These are phyloP conservation scores for Lichenostomus cassidix DNA, from an alignment of 2,113 vertebrate genomes.

Conservation along the genomic window DNA sequence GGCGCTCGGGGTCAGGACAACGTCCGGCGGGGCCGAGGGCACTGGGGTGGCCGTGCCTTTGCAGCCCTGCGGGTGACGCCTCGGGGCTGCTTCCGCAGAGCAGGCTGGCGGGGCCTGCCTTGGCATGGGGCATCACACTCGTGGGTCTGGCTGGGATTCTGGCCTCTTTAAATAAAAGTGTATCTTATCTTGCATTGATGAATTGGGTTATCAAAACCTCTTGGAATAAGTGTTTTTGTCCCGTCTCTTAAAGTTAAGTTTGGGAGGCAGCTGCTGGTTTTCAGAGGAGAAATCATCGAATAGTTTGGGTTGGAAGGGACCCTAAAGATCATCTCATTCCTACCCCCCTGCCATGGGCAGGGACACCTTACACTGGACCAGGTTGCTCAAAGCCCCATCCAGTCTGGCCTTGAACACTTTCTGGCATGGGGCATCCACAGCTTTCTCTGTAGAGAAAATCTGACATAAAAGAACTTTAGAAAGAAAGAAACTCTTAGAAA, in stretches of 20 bases:
- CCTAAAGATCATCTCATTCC: background rate
- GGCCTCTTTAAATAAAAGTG: background rate
- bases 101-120: background rate
- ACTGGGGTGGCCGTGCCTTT: background rate
- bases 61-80: background rate
- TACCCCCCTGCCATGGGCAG: background rate
- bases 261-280: background rate
- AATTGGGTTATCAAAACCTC: background rate
- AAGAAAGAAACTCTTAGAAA: background rate
- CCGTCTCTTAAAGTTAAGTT: background rate
- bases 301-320: background rate
- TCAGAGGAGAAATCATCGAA: background rate
- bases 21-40: background rate
- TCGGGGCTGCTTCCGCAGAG: background rate
- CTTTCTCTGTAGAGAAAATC: background rate
- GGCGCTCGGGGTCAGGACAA: background rate
- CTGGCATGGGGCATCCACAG: background rate
- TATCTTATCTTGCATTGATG: background rate
- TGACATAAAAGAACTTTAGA: accelerated
- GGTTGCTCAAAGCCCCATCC: background rate
- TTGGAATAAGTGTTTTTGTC: background rate
- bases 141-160: accelerated
- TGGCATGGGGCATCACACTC: accelerated
- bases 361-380: background rate
- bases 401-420: background rate